Base-by-base conservation (phyloP, 2,797 vertebrate species). In the Spinus olivaceus region DNA sequence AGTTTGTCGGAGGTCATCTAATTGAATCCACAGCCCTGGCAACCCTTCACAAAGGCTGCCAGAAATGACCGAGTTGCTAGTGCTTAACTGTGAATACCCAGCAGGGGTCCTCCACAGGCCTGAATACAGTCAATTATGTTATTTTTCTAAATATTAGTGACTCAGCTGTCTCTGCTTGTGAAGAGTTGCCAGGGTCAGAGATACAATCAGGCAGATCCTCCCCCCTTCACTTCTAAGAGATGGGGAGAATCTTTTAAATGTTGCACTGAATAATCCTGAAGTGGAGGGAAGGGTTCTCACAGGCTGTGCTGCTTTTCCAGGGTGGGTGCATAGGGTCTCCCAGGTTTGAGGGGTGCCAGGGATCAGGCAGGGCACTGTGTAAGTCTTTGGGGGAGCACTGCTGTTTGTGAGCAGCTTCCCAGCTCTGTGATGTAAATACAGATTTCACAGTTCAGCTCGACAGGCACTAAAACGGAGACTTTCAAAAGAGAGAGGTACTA, bases 121-220 rank as follows among this genome's bases (percentile, higher is more conserved):
- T 97, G 95, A 97, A 97, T 97, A 94, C 94, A 97, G 96, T 95
- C 92, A 95, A 87, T 97, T 97, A 96, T 96, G 92, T 97, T 97
- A 94, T 97, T 97, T 97, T 97, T 97, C 95, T 96, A 97, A 97
- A 97, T 97, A 97, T 97, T 97, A 97, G 96, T 95, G 97, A 97
- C 95, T 97, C 96, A 96, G 92, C 95, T 97, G 93, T 97, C 96
- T 97, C 92, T 95, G 91, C 95, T 97, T 97, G 95, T 97, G 96
- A 97, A 97, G 79, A 81, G 86, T 96, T 97, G 97, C 92, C 96
- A 95, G 93, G 93, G 93, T 96, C 97, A 97, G 94, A 90, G 92
- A 95, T 96, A 94, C 92, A 97, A 96, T 95, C 92, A 96, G 93
- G 92, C 86, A 93, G 92, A 69, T 78, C 89, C 93, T 81, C 67